A percentile compares a stretch with the other conserved stretches of the same genome.
These are phyloP conservation scores for Megalurothrips usitatus DNA, from an alignment of 2,888 invertebrate species.

Conservation along the genomic window DNA sequence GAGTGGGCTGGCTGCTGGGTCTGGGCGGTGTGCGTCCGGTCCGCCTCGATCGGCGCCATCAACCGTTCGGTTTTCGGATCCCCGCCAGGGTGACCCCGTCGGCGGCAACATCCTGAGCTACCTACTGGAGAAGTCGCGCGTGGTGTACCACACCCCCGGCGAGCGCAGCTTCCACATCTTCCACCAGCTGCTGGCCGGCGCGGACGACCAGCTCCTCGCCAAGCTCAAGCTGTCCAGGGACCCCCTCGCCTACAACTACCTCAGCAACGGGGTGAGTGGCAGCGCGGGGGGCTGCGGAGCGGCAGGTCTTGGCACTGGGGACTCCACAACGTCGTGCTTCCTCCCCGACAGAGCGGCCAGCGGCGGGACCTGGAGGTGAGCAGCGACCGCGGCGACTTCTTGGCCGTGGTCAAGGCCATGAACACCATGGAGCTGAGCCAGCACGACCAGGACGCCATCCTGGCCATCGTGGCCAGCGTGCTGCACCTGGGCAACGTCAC, in stretches of 20 bases:
- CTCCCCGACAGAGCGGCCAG: neutral
- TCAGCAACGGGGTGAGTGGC: conserved; percentile 64
- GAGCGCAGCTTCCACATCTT: conserved; percentile 92
- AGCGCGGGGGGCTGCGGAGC: conserved; percentile 2
- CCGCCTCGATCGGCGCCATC: neutral
- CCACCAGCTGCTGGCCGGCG: conserved; percentile 78
- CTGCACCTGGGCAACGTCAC: conserved; percentile 83
- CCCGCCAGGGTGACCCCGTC: conserved; percentile 63
- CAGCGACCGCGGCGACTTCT: conserved; percentile 64
- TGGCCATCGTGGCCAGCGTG: conserved; percentile 76
- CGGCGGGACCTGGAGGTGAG: conserved; percentile 38
- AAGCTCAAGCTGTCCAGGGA: conserved; percentile 64
- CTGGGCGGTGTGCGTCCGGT: conserved; percentile 38
- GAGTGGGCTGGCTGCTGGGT: conserved; percentile 39
- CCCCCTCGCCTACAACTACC: conserved; percentile 69
- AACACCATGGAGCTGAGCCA: conserved; percentile 69
- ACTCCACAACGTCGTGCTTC: neutral
- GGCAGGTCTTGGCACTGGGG: neutral
- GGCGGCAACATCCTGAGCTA: conserved; percentile 89
- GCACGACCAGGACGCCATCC: conserved; percentile 69
- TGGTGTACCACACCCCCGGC: conserved; percentile 75
- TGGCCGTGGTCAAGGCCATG: conserved; percentile 66
- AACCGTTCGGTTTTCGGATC: conserved; percentile 20
- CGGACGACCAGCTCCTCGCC: conserved; percentile 59
- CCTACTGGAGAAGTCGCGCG: conserved; percentile 83